A percentile compares a stretch with the other conserved stretches of the same genome.
Conservation (phyloP, 2,113 vertebrate genomes). For the Odontesthes bonariensis region DNA sequence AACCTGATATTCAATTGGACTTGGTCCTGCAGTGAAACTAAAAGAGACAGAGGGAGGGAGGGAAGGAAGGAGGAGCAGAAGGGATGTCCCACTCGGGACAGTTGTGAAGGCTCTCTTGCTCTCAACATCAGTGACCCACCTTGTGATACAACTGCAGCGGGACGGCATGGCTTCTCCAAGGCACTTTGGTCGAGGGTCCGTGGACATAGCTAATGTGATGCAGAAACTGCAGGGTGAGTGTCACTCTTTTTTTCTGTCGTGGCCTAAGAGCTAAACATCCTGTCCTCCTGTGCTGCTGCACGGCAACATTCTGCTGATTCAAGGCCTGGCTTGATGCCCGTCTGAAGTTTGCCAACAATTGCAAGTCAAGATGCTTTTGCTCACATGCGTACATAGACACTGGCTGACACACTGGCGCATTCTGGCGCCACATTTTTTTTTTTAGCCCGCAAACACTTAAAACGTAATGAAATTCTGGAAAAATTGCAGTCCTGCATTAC, state of each 20-base stretch:
- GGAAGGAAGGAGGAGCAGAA: conserved; percentile 36
- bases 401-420: conserved; percentile 7
- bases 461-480: background rate
- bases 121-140: conserved; percentile 40
- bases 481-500: background rate
- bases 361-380: conserved; percentile 41
- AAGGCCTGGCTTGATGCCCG: conserved; percentile 55
- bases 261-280: conserved; percentile 18
- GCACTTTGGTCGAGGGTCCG: conserved; percentile 74
- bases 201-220: conserved; percentile 95
- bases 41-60: conserved; percentile 53
- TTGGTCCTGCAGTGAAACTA: conserved; percentile 54
- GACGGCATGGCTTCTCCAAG: conserved; percentile 87
- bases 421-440: background rate
- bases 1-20: conserved; percentile 65
- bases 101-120: conserved; percentile 41
- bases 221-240: conserved; percentile 94
- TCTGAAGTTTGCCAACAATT: conserved; percentile 60
- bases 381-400: conserved; percentile 13
- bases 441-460: background rate
- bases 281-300: conserved; percentile 54
- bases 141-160: conserved; percentile 39
- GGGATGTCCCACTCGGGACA: conserved; percentile 68
- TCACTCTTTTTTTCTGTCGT: conserved; percentile 26
- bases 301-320: conserved; percentile 77